Evolutionary conservation across 2,797 vertebrate genomes (phyloP), one percentile per base, ranked within the genome.

Genomic region (Fistularia tabacaria): DNA sequence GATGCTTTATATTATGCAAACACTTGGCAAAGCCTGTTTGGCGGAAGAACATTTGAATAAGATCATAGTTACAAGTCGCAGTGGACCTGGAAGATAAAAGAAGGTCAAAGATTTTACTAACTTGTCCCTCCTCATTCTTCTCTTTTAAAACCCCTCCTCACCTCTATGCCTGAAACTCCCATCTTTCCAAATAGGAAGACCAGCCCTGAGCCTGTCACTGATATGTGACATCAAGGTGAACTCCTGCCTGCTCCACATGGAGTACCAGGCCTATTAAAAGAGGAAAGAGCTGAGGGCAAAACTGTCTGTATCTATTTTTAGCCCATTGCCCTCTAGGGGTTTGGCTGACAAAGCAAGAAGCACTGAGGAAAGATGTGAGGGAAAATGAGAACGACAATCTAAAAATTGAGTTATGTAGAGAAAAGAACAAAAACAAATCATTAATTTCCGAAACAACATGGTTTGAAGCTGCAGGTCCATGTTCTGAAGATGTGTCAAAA

Each of bases 141-240:
- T 45, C 11, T 11, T 37, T 12, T 40, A 15, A 37, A n/a, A 54
- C 10, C 43, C 51, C 12, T 59, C 46, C 53, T 47, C 49, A 47
- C 36, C 25, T 25, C 25, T 25, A 25, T 25, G 25, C 25, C 25
- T 25, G 25, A 54, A 46, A 44, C 61, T 47, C 15, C 45, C 3
- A 14, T 56, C 46, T 14, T 54, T 66, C 69, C 48, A 14, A 57
- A 64, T 49, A 25, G 25, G 25, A 25, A 5, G 25, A 25, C 25
- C 25, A 25, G 25, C 25, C 25, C 57, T 59, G 57, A 71, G 76
- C 59, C 59, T 57, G 62, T 50, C 36, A 48, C 70, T 78, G 71
- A 78, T 77, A 72, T 69, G 75, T 85, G 84, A 80, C 83, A 87
- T 87, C 77, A 85, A 87, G 86, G 85, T 86, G 86, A 84, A 85